Evolutionary conservation across 2,113 vertebrate species (phyloP).

Genomic region (Leptobrachium leishanense): DNA sequence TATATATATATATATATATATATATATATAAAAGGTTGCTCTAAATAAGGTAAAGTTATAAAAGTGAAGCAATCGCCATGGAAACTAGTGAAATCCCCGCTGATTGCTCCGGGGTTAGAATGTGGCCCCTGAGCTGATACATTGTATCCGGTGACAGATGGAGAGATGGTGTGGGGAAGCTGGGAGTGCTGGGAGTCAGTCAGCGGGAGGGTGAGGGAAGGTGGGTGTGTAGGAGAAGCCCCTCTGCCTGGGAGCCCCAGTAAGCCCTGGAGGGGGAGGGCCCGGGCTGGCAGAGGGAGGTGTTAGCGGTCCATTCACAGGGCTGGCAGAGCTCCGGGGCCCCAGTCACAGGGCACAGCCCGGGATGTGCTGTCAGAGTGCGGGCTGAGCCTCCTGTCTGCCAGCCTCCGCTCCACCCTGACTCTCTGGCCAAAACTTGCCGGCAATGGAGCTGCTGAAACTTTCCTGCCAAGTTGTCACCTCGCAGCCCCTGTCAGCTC

Average conservation of each 20-base stretch:
- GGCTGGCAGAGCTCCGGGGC: not conserved
- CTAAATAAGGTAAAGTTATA: too few species aligned
- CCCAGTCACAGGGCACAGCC: not conserved
- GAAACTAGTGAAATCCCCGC: too few species aligned
- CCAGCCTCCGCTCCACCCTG: not conserved
- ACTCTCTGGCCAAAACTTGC: slow-evolving; percentile 5
- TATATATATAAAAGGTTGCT: too few species aligned
- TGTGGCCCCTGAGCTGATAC: too few species aligned
- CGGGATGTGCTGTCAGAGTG: not conserved
- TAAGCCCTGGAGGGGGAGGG: slow-evolving; percentile 6
- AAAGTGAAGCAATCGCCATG: too few species aligned
- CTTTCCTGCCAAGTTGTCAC: not conserved
- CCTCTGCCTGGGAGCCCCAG: not conserved
- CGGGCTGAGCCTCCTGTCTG: not conserved
- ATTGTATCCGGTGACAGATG: not conserved
- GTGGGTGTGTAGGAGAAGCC: not conserved
- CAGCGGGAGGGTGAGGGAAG: not conserved
- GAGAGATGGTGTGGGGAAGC: not conserved
- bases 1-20: too few species aligned
- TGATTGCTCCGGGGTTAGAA: too few species aligned
- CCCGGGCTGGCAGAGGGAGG: not conserved
- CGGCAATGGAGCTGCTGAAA: slow-evolving; percentile 17
- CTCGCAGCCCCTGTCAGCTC: not conserved
- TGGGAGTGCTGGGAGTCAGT: not conserved
- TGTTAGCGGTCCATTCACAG: not conserved